Evolutionary conservation across 2,888 invertebrate genomes (phyloP).

Genomic region (Galeruca laticollis): DNA sequence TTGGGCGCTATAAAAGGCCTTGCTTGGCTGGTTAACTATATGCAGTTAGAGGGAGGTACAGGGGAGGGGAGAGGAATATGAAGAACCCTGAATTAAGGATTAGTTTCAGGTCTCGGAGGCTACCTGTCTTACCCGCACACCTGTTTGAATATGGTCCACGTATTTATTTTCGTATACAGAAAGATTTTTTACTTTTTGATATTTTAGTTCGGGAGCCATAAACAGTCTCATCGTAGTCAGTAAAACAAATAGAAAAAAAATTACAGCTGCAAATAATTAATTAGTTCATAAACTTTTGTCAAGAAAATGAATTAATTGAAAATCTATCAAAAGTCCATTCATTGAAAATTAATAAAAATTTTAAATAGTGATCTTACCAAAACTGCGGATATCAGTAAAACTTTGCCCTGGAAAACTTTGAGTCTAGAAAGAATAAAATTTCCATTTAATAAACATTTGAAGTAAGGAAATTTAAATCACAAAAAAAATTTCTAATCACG

Average conservation of each 20-base stretch:
- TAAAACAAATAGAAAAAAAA: neutral
- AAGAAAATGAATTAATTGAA: no score
- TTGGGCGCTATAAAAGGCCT: constrained; percentile 44
- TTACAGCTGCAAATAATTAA: neutral
- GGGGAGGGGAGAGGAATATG: constrained; percentile 16
- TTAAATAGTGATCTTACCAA: no score
- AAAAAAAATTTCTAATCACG: no score
- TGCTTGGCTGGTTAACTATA: constrained; percentile 38
- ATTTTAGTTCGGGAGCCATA: constrained; percentile 12
- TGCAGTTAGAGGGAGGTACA: constrained; percentile 31
- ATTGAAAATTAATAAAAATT: no score
- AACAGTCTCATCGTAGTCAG: no score
- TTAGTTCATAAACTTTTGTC: no score
- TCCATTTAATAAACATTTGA: no score
- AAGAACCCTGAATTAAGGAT: constrained; percentile 42
- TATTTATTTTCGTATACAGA: constrained; percentile 37
- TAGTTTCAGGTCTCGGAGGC: constrained; percentile 48
- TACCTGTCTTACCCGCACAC: constrained; percentile 54
- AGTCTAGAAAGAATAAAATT: no score
- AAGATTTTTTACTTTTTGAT: constrained; percentile 11
- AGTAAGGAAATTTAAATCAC: no score
- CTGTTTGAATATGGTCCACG: constrained; percentile 45
- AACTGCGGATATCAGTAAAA: no score
- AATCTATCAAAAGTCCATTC: no score
- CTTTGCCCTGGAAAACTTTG: no score